Evolutionary conservation across 1,140 invertebrate genomes (phyloP).

Genomic region (Drosophila insularis): DNA sequence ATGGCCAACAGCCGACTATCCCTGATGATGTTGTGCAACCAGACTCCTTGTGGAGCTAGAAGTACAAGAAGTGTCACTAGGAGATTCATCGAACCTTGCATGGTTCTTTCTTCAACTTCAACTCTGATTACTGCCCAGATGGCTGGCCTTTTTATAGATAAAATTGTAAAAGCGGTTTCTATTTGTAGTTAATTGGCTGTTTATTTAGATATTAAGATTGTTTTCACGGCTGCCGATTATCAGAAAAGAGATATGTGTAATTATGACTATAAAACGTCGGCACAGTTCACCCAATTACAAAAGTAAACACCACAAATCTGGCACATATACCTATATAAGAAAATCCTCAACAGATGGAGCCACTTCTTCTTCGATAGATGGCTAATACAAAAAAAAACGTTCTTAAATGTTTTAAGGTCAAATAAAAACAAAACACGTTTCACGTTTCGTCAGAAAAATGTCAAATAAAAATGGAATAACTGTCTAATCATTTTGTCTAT

Average conservation of each 20-base stretch:
- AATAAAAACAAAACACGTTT: too few species aligned
- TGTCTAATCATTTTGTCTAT: constrained; percentile 16
- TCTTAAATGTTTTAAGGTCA: too few species aligned
- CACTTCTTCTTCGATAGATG: neutral
- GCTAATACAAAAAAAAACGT: neutral
- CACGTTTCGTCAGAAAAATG: too few species aligned
- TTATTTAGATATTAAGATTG: constrained; percentile 40
- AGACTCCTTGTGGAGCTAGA: neutral
- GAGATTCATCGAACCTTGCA: constrained; percentile 2
- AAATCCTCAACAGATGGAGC: constrained; percentile 6
- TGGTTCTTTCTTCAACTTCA: constrained; percentile 8
- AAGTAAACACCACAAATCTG: constrained; percentile 26
- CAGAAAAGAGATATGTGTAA: constrained; percentile 35
- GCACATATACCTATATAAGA: neutral
- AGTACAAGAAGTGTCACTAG: constrained; percentile 29
- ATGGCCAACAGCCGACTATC: constrained; percentile 18
- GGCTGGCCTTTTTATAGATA: constrained; percentile 34
- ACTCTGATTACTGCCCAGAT: constrained; percentile 19
- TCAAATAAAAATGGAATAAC: neutral
- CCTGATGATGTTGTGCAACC: constrained; percentile 2
- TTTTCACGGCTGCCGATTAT: constrained; percentile 40
- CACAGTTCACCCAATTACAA: constrained; percentile 32
- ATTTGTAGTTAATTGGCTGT: constrained; percentile 66
- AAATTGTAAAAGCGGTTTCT: constrained; percentile 30
- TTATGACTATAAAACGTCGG: constrained; percentile 39